phyloP scores from a whole-genome alignment of 92 coral and sea anemone species.

The Palythoa heliodiscus region DNA sequence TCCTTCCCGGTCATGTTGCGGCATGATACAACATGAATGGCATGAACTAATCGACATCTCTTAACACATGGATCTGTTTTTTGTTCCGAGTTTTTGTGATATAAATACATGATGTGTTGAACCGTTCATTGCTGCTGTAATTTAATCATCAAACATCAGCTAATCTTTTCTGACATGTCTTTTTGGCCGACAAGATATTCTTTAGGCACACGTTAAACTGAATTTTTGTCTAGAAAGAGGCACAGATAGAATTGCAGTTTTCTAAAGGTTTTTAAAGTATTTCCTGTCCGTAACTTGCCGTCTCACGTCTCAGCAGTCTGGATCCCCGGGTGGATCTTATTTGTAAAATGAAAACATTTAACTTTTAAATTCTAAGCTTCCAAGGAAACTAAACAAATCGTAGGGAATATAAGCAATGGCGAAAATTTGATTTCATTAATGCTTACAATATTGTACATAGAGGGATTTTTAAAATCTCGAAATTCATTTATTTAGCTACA shows the following conservation, averaged over 20 bases:
- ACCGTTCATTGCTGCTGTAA: conserved; percentile 4
- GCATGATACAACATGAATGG: not conserved
- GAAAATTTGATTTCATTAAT: not conserved
- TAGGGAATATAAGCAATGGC: not conserved
- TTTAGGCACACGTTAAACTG: not conserved
- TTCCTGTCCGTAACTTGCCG: not conserved
- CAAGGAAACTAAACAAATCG: too few species aligned
- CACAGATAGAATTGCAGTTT: conserved; percentile 25
- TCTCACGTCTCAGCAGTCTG: not conserved
- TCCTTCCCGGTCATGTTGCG: not conserved
- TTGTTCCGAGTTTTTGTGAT: not conserved
- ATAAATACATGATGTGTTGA: conserved; percentile 24
- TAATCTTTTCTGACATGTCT: not conserved
- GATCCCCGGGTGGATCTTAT: too few species aligned
- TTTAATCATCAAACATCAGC: not conserved
- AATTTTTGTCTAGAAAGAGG: conserved; percentile 14
- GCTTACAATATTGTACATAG: not conserved
- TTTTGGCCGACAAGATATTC: not conserved
- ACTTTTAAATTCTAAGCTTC: not conserved
- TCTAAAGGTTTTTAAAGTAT: not conserved
- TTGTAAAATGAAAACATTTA: not conserved
- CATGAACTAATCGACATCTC: not conserved
- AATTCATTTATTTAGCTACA: conserved; percentile 25
- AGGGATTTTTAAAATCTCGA: not conserved
- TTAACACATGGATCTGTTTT: not conserved